These are phyloP conservation scores for Allochrocebus solatus DNA, from an alignment of 2,797 vertebrate genomes.

Conservation along the genomic window DNA sequence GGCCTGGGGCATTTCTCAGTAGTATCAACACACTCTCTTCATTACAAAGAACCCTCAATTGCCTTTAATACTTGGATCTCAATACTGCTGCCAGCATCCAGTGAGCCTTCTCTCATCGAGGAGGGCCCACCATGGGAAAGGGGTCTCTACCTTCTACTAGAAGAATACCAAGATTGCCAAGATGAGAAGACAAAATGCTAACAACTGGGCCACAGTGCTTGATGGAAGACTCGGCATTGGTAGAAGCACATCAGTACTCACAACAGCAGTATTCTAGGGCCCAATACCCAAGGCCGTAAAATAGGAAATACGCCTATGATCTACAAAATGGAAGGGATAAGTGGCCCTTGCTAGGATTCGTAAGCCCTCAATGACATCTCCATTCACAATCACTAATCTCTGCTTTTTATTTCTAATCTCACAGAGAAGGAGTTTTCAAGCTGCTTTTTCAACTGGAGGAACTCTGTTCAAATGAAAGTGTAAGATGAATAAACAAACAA, in stretches of 20 bases:
- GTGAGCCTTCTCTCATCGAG: neutral
- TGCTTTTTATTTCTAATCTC: slow-evolving; percentile 23
- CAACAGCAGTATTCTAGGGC: neutral
- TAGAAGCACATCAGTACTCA: neutral
- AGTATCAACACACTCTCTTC: neutral
- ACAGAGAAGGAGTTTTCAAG: neutral
- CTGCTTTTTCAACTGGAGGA: neutral
- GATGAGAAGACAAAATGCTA: slow-evolving; percentile 6
- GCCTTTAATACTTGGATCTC: neutral
- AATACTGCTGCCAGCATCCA: neutral
- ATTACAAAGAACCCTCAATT: neutral
- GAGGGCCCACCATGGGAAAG: neutral
- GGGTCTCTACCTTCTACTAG: neutral
- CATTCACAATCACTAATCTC: neutral
- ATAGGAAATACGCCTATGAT: neutral
- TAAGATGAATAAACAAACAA: neutral
- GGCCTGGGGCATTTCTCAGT: neutral
- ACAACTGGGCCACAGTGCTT: neutral
- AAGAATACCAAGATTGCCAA: neutral
- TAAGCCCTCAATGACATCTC: neutral
- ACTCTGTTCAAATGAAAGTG: slow-evolving; percentile 8
- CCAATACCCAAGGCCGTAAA: neutral
- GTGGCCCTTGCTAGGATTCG: neutral
- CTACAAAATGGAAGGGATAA: neutral
- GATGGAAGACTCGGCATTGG: neutral